Base-by-base conservation (phyloP, 2,888 invertebrate genomes). In the Quadroppia sp. region DNA sequence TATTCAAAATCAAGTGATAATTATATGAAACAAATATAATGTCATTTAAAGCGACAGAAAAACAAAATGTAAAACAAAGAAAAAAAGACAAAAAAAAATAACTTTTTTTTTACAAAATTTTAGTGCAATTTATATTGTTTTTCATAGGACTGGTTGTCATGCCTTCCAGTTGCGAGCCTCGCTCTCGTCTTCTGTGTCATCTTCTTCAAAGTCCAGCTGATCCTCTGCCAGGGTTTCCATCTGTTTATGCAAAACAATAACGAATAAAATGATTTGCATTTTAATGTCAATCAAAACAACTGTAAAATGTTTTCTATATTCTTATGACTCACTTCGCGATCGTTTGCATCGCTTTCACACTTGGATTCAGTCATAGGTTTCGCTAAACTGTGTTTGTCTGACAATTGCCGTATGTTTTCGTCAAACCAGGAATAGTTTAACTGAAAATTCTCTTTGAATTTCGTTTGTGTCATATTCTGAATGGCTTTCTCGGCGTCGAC, bases 401-500 rank as follows among this genome's bases (percentile, higher is more conserved):
- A 9, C 36, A 4, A 36, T n/a, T n/a, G n/a, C n/a, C n/a, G n/a
- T n/a, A 40, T 56, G 13, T 36, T 70, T 17, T 69, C 70, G 36
- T 73, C 73, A 56, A 70, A 73, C 73, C 73, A 73, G 20, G 73
- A 73, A 36, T 50, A 67, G 17, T 36, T 73, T 9, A 73, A 17
- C n/a, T 36, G 36, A 23, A 7, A 32, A 13, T 73, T 69, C 36
- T 73, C 73, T 30, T 70, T 69, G 20, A 73, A 70, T 32, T 73
- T 73, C 13, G 56, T 64, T 7, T 50, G 32, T 36, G 30, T 25
- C 25, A 73, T 69, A 28, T 67, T 48, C 40, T 50, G 53, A 15
- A 64, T 20, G 36, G 71, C 92, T 77, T 87, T 85, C 82, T 92
- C 92, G 0, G 92, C 92, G 80, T 90, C 89, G 80, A 89, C 88